phyloP scores from a whole-genome alignment of 2,888 invertebrate genomes.

The Tipula unca region DNA sequence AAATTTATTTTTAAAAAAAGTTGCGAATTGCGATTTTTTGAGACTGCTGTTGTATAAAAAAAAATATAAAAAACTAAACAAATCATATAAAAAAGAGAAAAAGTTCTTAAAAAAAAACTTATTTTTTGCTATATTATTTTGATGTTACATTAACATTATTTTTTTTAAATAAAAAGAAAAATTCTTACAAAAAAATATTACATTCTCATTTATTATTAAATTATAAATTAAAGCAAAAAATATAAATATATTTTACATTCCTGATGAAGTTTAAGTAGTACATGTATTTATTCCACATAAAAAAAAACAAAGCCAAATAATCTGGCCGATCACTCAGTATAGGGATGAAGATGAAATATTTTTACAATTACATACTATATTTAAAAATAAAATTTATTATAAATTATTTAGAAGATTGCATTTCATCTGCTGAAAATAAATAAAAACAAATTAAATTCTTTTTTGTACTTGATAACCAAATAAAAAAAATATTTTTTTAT shows the following conservation, averaged over 20 bases:
- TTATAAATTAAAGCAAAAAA: neutral
- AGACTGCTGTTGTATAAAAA: neutral
- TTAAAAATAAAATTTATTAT: neutral
- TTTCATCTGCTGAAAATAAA: neutral
- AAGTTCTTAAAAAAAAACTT: neutral
- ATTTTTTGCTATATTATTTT: neutral
- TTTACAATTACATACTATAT: neutral
- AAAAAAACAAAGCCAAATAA: no score
- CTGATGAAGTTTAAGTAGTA: neutral
- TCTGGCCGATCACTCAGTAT: neutral
- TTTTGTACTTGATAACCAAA: neutral
- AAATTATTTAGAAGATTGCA: neutral
- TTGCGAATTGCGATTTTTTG: neutral
- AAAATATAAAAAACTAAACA: neutral
- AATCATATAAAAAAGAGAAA: neutral
- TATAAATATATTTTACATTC: neutral
- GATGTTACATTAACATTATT: slow-evolving; percentile 14
- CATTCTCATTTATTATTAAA: neutral
- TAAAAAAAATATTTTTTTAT: neutral
- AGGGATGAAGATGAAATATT: neutral
- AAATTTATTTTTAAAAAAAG: neutral
- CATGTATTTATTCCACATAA: no score
- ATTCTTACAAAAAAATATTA: neutral
- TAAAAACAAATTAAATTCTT: neutral
- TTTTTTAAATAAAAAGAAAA: neutral